Percentiles rank a stretch among this genome's conserved stretches.
Evolutionary conservation across 2,888 invertebrate species (phyloP).

Genomic region (Melanostoma scalare): DNA sequence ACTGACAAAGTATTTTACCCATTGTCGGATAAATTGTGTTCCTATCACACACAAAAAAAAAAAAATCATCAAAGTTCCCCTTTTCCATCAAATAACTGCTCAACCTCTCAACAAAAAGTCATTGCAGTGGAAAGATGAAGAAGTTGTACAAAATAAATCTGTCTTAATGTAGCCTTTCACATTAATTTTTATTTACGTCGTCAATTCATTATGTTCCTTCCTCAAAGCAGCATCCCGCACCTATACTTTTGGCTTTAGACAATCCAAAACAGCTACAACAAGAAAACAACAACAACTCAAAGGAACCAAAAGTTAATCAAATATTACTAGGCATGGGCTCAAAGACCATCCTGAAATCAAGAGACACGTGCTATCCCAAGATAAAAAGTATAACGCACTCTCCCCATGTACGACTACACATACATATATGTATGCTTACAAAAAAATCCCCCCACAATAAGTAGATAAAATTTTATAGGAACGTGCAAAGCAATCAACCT

Average conservation of each 20-base stretch:
- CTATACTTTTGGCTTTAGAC: background rate
- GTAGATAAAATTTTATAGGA: background rate
- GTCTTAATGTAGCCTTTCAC: constrained; percentile 23
- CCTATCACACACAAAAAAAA: background rate
- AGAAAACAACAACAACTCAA: background rate
- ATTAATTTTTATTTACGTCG: constrained; percentile 24
- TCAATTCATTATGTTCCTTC: constrained; percentile 7
- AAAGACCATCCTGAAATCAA: constrained; percentile 48
- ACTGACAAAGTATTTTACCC: too few relatives aligned
- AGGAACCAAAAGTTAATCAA: constrained; percentile 30
- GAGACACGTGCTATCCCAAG: constrained; percentile 58
- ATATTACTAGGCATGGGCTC: constrained; percentile 40
- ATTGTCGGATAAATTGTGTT: background rate
- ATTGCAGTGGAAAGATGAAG: background rate
- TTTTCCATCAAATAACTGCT: background rate
- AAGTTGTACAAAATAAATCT: constrained; percentile 12
- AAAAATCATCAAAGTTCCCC: background rate
- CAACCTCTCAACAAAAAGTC: too few relatives aligned
- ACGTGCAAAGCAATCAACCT: constrained; percentile 10
- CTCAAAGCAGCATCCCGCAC: background rate
- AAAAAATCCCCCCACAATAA: too few relatives aligned
- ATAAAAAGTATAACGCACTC: constrained; percentile 1
- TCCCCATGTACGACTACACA: too few relatives aligned
- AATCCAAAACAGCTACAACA: constrained; percentile 5
- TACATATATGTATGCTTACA: too few relatives aligned